These are phyloP conservation scores for Serranus cabrilla DNA, from an alignment of 2,797 vertebrate genomes.

Conservation along the genomic window DNA sequence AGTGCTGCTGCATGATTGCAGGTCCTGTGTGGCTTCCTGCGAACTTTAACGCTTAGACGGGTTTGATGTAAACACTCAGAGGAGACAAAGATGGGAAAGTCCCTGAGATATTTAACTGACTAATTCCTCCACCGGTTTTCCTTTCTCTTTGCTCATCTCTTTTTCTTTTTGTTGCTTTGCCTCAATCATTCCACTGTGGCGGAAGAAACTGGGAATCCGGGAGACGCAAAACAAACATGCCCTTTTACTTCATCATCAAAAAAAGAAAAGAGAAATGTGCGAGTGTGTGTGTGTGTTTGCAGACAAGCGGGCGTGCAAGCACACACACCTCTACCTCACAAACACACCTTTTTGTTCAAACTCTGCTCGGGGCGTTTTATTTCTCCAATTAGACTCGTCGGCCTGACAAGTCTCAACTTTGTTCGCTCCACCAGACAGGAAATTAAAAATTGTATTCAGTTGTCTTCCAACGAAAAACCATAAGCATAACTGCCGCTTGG, in stretches of 20 bases:
- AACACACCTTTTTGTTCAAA: conserved; percentile 58
- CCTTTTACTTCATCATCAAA: conserved; percentile 84
- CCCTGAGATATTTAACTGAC: conserved; percentile 82
- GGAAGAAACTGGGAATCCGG: conserved; percentile 80
- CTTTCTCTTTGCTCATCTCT: conserved; percentile 52
- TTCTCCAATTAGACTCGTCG: conserved; percentile 70
- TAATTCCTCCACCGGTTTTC: conserved; percentile 63
- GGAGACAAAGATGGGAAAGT: conserved; percentile 69
- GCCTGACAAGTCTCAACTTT: conserved; percentile 87
- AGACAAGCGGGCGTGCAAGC: conserved; percentile 23
- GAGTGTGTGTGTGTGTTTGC: conserved; percentile 15
- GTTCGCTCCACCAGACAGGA: conserved; percentile 63
- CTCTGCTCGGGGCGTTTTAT: conserved; percentile 62
- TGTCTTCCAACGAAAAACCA: conserved; percentile 53
- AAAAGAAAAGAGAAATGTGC: conserved; percentile 67
- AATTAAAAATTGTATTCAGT: conserved; percentile 65
- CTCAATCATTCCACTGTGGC: conserved; percentile 67
- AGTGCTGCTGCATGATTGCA: conserved; percentile 57
- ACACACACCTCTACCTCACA: conserved; percentile 37
- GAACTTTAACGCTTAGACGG: conserved; percentile 64
- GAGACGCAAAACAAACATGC: conserved; percentile 86
- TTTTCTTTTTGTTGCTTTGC: conserved; percentile 44
- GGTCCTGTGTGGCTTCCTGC: conserved; percentile 74
- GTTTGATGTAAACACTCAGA: conserved; percentile 73
- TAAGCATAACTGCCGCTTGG: conserved; percentile 38